Evolutionary conservation across 2,888 invertebrate species (phyloP).

Genomic region (Athetis lepigone): DNA sequence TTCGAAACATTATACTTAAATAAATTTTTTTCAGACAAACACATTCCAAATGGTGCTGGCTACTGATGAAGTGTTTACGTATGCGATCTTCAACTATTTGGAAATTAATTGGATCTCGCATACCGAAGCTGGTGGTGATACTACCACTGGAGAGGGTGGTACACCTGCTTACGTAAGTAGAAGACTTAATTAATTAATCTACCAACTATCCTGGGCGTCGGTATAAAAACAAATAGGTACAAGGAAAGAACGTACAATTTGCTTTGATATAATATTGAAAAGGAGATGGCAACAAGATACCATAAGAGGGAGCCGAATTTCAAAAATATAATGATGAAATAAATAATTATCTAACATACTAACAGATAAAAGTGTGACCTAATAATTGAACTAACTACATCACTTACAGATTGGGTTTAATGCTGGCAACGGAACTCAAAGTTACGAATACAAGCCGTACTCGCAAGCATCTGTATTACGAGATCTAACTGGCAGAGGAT

Average conservation of each 20-base stretch:
- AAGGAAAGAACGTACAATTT: too few relatives aligned
- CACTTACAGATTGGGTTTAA: constrained; percentile 96
- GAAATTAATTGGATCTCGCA: constrained; percentile 97
- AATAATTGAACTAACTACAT: not conserved
- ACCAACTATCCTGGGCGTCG: not conserved
- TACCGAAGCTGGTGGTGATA: constrained; percentile 97
- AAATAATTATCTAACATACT: not conserved
- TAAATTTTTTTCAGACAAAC: constrained; percentile 96
- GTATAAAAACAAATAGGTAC: too few relatives aligned
- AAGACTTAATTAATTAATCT: not conserved
- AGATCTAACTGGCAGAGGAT: constrained; percentile 95
- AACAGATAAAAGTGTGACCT: too few relatives aligned
- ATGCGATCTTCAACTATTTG: constrained; percentile 98
- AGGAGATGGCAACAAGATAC: too few relatives aligned
- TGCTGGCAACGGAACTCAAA: constrained; percentile 97
- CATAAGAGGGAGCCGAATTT: too few relatives aligned
- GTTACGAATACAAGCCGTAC: constrained; percentile 97
- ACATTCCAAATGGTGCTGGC: constrained; percentile 98
- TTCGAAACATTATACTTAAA: too few relatives aligned
- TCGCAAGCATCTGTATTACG: constrained; percentile 96
- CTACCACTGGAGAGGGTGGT: constrained; percentile 96
- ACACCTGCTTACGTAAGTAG: constrained; percentile 95
- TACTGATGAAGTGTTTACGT: constrained; percentile 98
- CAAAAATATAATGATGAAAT: not conserved
- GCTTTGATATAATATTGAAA: too few relatives aligned